Evolutionary conservation across 2,888 invertebrate species (phyloP).

Genomic region (Plebejus melissa): DNA sequence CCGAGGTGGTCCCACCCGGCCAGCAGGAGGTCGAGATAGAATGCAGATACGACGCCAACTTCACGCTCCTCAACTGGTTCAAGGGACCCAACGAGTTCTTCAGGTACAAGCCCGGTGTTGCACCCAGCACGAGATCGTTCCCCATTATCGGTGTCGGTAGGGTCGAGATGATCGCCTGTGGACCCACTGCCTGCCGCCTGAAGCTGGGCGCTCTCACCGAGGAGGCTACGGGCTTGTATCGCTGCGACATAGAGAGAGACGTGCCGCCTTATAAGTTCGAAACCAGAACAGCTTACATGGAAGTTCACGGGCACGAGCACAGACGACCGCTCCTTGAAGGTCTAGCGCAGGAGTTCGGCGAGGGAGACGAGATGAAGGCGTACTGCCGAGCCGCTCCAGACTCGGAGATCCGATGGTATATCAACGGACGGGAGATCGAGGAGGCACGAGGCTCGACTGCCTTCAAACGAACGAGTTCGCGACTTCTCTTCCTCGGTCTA

Average conservation of each 20-base stretch:
- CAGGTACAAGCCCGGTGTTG: slow-evolving; percentile 60
- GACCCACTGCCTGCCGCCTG: slow-evolving; percentile 58
- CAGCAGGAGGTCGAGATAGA: slow-evolving; percentile 60
- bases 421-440: slow-evolving; percentile 57
- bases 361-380: slow-evolving; percentile 60
- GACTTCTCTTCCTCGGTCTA: slow-evolving; percentile 59
- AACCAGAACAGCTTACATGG: slow-evolving; percentile 58
- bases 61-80: slow-evolving; percentile 68
- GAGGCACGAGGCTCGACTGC: slow-evolving; percentile 51
- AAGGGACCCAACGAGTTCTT: slow-evolving; percentile 67
- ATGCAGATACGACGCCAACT: slow-evolving; percentile 68
- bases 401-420: slow-evolving; percentile 64
- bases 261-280: slow-evolving; percentile 61
- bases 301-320: slow-evolving; percentile 54
- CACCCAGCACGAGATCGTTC: slow-evolving; percentile 61
- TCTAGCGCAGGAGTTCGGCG: slow-evolving; percentile 53
- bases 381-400: slow-evolving; percentile 58
- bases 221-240: slow-evolving; percentile 63
- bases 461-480: slow-evolving; percentile 50
- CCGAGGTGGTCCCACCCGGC: slow-evolving; percentile 52
- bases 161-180: slow-evolving; percentile 59
- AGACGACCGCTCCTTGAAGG: slow-evolving; percentile 61
- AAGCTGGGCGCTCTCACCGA: slow-evolving; percentile 58
- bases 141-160: slow-evolving; percentile 60
- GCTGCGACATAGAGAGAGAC: slow-evolving; percentile 66